Conservation (phyloP, 2,113 vertebrate species). For the Argyrosomus japonicus region DNA sequence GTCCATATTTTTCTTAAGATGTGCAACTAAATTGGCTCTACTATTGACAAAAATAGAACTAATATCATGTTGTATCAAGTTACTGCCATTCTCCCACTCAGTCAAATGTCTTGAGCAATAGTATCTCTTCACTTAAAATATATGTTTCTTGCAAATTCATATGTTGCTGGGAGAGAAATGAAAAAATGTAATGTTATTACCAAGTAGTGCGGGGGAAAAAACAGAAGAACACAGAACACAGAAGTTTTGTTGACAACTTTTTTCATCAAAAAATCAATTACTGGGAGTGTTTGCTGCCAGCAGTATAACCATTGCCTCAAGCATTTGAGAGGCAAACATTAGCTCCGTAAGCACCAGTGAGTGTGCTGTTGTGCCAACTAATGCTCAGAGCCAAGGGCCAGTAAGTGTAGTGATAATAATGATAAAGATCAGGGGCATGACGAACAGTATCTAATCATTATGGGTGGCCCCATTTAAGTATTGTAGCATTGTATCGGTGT, state of each 20-base stretch:
- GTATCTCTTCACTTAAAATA: not conserved
- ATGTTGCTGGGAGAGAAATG: not conserved
- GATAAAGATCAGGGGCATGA: constrained; percentile 36
- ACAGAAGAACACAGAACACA: not conserved
- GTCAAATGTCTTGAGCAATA: not conserved
- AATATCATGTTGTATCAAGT: not conserved
- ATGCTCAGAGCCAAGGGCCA: constrained; percentile 32
- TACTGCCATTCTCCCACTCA: not conserved
- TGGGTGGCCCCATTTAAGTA: constrained; percentile 3
- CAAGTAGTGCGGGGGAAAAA: not conserved
- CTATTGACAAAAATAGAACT: not conserved
- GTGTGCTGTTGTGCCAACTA: constrained; percentile 25
- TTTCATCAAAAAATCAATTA: constrained; percentile 39
- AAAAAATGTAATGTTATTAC: not conserved
- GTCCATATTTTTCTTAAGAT: not conserved
- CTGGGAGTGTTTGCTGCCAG: constrained; percentile 43
- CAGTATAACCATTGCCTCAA: constrained; percentile 2
- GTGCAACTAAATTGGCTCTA: not conserved
- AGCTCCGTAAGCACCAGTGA: constrained; percentile 1
- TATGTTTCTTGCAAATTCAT: not conserved
- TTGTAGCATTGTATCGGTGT: constrained; percentile 23
- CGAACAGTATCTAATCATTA: constrained; percentile 39
- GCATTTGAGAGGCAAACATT: constrained; percentile 32
- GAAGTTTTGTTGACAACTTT: constrained; percentile 22
- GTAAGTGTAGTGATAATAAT: constrained; percentile 30